A percentile compares a stretch with the other conserved stretches of the same genome.
Evolutionary conservation across 2,888 invertebrate genomes (phyloP).

Genomic region (Conus canariensis): DNA sequence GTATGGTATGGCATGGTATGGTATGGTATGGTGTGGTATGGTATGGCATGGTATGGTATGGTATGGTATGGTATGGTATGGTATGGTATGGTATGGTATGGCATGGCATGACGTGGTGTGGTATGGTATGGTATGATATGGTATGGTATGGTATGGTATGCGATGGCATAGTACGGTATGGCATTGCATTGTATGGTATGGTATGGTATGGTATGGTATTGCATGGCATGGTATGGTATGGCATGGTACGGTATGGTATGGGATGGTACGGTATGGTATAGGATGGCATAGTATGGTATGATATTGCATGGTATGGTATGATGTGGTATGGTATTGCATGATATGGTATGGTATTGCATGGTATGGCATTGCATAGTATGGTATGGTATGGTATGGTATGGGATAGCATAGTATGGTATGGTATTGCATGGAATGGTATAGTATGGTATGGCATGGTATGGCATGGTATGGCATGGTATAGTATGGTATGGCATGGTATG

Average conservation of each 20-base stretch:
- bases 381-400: conserved; percentile 36
- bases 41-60: conserved; percentile 14
- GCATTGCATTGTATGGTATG: neutral
- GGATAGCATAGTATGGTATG: conserved; percentile 45
- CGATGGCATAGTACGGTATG: conserved; percentile 6
- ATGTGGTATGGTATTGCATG: conserved; percentile 40
- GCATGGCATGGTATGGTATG: conserved; percentile 17
- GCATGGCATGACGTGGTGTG: neutral
- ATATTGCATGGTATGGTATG: conserved; percentile 3
- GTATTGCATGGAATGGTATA: conserved; percentile 48
- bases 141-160: conserved; percentile 13
- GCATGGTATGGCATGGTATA: conserved; percentile 19
- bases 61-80: neutral
- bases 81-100: neutral
- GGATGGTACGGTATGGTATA: conserved; percentile 36
- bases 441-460: conserved; percentile 46
- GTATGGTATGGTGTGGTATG: conserved; percentile 16
- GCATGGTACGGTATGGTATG: neutral
- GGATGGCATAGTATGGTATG: conserved; percentile 25
- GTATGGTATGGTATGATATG: neutral
- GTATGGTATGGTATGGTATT: neutral
- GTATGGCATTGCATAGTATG: neutral
- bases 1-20: conserved; percentile 26
- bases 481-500: neutral
- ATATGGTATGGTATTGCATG: conserved; percentile 47